These are phyloP conservation scores for Gymnosoma rotundatum DNA, from an alignment of 2,888 invertebrate genomes.

Conservation along the genomic window DNA sequence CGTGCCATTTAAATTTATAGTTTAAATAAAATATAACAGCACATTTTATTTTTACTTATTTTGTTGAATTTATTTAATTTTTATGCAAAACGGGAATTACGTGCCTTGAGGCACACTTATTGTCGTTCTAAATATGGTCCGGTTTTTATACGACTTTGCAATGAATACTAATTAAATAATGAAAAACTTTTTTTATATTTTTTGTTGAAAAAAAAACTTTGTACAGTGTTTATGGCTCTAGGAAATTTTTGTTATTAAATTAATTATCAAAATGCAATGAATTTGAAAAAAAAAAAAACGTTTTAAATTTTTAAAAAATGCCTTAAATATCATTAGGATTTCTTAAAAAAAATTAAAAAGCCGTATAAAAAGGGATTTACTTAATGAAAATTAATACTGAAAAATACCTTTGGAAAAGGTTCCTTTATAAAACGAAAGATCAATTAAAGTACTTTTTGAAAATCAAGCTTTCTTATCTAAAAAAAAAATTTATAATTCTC, in stretches of 20 bases:
- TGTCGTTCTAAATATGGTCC: slow-evolving; percentile 24
- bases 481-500: no score
- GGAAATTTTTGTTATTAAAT: not conserved
- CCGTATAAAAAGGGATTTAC: no score
- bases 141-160: not conserved
- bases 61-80: slow-evolving; percentile 25
- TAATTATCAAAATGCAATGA: not conserved
- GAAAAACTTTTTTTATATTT: not conserved
- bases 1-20: slow-evolving; percentile 35
- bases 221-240: not conserved
- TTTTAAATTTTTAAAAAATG: no score
- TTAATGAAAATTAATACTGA: no score
- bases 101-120: slow-evolving; percentile 32
- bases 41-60: slow-evolving; percentile 17
- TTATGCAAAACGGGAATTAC: slow-evolving; percentile 32
- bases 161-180: slow-evolving; percentile 34
- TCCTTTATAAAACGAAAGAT: no score
- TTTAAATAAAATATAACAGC: slow-evolving; percentile 46
- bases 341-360: no score
- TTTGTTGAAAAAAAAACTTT: not conserved
- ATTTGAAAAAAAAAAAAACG: no score
- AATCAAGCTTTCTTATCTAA: no score
- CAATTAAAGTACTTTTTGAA: no score
- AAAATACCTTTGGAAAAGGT: no score
- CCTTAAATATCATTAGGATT: no score